Evolutionary conservation across 2,888 invertebrate species (phyloP), one percentile per base, ranked within the genome.

Genomic region (Pterostichus madidus): DNA sequence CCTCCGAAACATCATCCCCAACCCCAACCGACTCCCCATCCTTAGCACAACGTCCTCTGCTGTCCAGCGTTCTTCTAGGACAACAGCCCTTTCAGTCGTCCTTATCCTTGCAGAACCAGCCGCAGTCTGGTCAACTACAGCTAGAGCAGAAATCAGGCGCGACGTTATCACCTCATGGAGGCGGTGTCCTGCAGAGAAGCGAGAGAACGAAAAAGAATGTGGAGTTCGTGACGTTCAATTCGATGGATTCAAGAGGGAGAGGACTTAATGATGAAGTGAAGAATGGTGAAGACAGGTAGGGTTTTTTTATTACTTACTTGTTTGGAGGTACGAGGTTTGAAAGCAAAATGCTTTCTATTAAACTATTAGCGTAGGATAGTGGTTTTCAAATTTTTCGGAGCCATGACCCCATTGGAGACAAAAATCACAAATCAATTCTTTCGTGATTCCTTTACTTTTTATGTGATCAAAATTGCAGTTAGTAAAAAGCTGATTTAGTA

Each of bases 1-100:
- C 88, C 79, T 88, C 88, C 64, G 88, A 87, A 76, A 88, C 88
- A 53, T 87, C 87, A 80, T 87, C 88, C 31, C 88, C 88, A 71
- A 87, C 87, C 64, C 87, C 88, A 76, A 87, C 87, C 71, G 88
- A 88, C 84, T 88, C 88, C 78, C 88, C 88, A 85, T 87, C 88
- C 75, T 85, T 88, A 83, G 86, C 86, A 15, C 88, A 87, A 84
- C 85, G 88, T 80, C 88, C 88, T n/a, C 85, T 88, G 68, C 85
- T 88, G 53, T 86, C 86, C 13, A 85, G 85, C 56, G 78, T 82
- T 35, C 68, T 84, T 10, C 31, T 53, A 24, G 35, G 49, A 15
- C n/a, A 13, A 44, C 49, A 59, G 77, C 35, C 61, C 75, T 39
- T 39, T 80, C 64, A 75, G 81, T 17, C 49, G 68, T 77, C 83